Percentiles rank a stretch among this genome's conserved stretches.
Evolutionary conservation across 2,797 vertebrate genomes (phyloP).

Genomic region (Liasis olivaceus): DNA sequence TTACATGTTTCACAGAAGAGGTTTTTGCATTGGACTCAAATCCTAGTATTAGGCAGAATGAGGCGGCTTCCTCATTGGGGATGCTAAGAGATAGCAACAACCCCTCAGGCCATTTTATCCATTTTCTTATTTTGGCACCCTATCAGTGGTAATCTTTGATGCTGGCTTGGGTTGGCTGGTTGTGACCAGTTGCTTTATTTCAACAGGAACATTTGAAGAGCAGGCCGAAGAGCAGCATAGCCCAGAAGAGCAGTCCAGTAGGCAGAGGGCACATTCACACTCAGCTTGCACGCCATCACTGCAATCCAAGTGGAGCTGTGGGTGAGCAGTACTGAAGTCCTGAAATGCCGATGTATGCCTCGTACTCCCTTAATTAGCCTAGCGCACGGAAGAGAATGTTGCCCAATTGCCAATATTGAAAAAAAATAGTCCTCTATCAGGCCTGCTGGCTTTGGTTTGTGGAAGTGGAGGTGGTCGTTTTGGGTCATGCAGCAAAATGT

Average conservation of each 20-base stretch:
- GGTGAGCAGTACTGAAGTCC: neutral
- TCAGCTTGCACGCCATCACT: neutral
- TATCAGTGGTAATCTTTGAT: neutral
- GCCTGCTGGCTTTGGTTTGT: neutral
- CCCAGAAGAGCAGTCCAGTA: neutral
- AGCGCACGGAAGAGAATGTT: neutral
- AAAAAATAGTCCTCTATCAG: neutral
- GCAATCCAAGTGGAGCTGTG: neutral
- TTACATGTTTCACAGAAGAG: neutral
- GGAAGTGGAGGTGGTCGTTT: neutral
- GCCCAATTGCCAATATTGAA: neutral
- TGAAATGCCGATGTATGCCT: neutral
- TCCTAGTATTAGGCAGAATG: neutral
- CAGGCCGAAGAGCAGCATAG: too few species aligned
- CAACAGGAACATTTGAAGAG: neutral
- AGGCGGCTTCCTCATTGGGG: neutral
- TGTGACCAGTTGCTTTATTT: neutral
- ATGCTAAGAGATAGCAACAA: neutral
- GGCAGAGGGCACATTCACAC: neutral
- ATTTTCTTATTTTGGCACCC: neutral
- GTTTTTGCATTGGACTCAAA: neutral
- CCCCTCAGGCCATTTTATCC: neutral
- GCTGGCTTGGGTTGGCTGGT: neutral
- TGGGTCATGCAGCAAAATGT: neutral
- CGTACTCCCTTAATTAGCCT: neutral